Evolutionary conservation across 2,797 vertebrate genomes (phyloP), one percentile per base, ranked within the genome.

Genomic region (Otolemur crassicaudatus): DNA sequence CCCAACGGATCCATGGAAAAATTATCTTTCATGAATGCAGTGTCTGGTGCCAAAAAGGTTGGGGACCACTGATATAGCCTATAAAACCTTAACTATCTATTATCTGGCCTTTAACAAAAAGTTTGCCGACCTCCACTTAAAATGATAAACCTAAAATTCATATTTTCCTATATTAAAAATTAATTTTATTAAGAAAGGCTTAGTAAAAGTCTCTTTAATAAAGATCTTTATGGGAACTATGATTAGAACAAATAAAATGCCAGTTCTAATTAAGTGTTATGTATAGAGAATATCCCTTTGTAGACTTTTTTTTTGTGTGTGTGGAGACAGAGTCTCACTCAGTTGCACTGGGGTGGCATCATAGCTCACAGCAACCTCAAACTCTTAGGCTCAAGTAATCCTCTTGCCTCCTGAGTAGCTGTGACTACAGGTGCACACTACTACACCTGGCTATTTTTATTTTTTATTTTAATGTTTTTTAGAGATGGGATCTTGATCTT

Each of bases 171-270:
- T 91, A 67, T 91, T 8, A 60, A 84, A 93, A 93, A 29, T 20
- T 56, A 56, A 79, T 23, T 25, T 20, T 76, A 94, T 58, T 56
- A 73, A 75, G 46, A 61, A 58, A 49, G 25, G 3, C 4, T 8
- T 90, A 69, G 69, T 63, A 77, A 91, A 91, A 81, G 7, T 81
- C 6, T 90, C 29, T 60, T 53, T 80, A 94, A 37, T 92, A 87
- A 92, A 95, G 60, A 70, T 82, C 20, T 93, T 79, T 79, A 46
- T 79, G 49, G 90, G n/a, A 92, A 90, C 83, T 80, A 22, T 88
- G 43, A 91, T 61, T 96, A 87, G 70, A 94, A n/a, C 29, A 87
- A 93, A 49, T 85, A 73, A 65, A 91, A 90, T 90, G 67, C 46
- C 40, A 82, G 79, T 94, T 91, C 49, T 25, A 85, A 90, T 90